Percentiles rank a stretch among this genome's conserved stretches.
Evolutionary conservation across 92 coral and sea anemone genomes (phyloP).

Genomic region (Parazoanthus darwini): DNA sequence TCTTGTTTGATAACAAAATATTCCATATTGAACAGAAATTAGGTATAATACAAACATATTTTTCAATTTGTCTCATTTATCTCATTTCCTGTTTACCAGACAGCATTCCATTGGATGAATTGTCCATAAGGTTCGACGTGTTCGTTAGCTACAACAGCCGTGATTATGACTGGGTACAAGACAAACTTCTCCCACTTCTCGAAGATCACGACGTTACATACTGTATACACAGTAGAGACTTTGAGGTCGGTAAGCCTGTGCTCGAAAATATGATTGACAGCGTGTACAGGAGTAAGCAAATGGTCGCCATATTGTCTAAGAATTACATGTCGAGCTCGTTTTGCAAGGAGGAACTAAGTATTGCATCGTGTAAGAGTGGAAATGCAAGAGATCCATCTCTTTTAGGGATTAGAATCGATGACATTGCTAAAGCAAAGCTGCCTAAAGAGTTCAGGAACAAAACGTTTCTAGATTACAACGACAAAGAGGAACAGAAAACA

Average conservation of each 20-base stretch:
- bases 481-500: slow-evolving; percentile 8
- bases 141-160: slow-evolving; percentile 55
- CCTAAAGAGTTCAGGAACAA: slow-evolving; percentile 12
- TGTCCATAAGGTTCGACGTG: slow-evolving; percentile 3
- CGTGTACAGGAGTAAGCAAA: slow-evolving; percentile 37
- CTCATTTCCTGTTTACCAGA: not conserved
- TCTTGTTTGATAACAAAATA: too few species aligned
- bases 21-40: too few species aligned
- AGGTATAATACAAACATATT: too few species aligned
- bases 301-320: slow-evolving; percentile 23
- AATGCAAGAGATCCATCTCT: slow-evolving; percentile 18
- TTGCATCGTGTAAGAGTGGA: slow-evolving; percentile 3
- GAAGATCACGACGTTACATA: slow-evolving; percentile 43
- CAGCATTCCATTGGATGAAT: not conserved
- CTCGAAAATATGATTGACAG: slow-evolving; percentile 60
- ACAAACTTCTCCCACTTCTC: slow-evolving; percentile 45
- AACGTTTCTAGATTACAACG: slow-evolving; percentile 27
- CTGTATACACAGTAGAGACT: slow-evolving; percentile 64
- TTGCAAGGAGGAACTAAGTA: slow-evolving; percentile 30
- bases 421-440: slow-evolving; percentile 6
- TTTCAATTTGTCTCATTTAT: not conserved
- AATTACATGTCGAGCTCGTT: slow-evolving; percentile 38
- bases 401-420: slow-evolving; percentile 22
- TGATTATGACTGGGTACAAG: slow-evolving; percentile 50
- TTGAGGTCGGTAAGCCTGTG: slow-evolving; percentile 56